Base-by-base conservation (phyloP, 2,113 vertebrate genomes). In the Apeltes quadracus region DNA sequence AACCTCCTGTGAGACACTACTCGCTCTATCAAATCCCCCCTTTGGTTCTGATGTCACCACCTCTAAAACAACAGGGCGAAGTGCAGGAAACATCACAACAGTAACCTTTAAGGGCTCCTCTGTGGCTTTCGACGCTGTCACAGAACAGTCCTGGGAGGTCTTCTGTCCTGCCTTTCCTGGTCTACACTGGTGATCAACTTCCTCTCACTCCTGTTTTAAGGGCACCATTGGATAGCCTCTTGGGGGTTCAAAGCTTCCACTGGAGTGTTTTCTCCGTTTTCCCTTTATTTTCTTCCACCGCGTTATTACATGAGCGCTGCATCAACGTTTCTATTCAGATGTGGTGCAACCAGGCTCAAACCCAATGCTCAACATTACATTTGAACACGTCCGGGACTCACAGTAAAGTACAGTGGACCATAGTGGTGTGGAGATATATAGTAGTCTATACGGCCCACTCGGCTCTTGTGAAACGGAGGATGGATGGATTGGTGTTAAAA, bases 131-230 rank as follows among this genome's bases (percentile, higher is more conserved):
- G 56, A 79, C 41, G 79, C 54, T 62, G 87, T 83, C 80, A 71
- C 50, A 57, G 72, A 90, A 74, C 25, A 68, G 61, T 87, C 85
- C 73, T 16, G 80, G 85, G 85, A 84, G 62, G 76, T 81, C 76
- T 69, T 78, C 70, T 55, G n/a, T 80, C 72, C 66, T 41, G 46
- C 20, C 4, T 68, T 51, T n/a, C n/a, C 82, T 65, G 78, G 82
- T 78, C 84, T 29, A n/a, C 43, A 12, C 66, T 39, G 44, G 69
- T 88, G 69, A 78, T 84, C 87, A 82, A 53, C 74, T 56, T 64
- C 63, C 27, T 7, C 32, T 27, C 36, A 69, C 56, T 72, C 61
- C 62, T 53, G 43, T 77, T 69, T 57, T 76, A 44, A 44, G 61
- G 59, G 39, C 74, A 46, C n/a, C 20, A 59, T 39, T 43, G 44